phyloP scores from a whole-genome alignment of 1,140 invertebrate genomes.

The Argopecten irradians region DNA sequence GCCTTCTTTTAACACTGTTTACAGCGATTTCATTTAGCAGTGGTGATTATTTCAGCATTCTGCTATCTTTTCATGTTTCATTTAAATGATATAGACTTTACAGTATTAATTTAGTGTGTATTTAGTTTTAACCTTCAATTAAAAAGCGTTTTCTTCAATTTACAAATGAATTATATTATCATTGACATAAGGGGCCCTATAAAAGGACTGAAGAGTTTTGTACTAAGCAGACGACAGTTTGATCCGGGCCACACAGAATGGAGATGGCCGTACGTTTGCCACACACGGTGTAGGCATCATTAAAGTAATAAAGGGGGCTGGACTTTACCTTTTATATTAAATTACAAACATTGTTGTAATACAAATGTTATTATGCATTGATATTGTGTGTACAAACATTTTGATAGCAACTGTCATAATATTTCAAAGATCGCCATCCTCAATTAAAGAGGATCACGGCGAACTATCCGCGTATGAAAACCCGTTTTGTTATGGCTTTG shows the following conservation, averaged over 20 bases:
- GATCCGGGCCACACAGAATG: constrained; percentile 12
- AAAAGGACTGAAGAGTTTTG: background rate
- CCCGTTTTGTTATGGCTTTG: constrained; percentile 12
- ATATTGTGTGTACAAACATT: constrained; percentile 23
- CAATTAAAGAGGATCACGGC: constrained; percentile 15
- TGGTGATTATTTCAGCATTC: background rate
- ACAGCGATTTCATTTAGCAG: background rate
- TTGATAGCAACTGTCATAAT: constrained; percentile 22
- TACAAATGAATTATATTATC: background rate
- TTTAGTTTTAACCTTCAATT: constrained; percentile 19
- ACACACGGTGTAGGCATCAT: background rate
- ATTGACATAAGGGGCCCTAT: background rate
- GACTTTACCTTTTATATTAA: constrained; percentile 11
- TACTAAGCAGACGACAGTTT: constrained; percentile 7
- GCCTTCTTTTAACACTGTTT: background rate
- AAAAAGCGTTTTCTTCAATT: background rate
- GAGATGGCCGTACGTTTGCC: background rate
- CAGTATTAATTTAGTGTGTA: background rate
- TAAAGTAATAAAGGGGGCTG: background rate
- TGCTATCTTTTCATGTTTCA: background rate
- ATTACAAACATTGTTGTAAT: constrained; percentile 19
- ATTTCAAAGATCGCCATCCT: constrained; percentile 16
- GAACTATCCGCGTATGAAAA: background rate
- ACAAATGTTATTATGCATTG: constrained; percentile 18
- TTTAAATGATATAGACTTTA: constrained; percentile 23